Evolutionary conservation across 2,797 vertebrate species (phyloP).

Genomic region (Crax fasciolata): DNA sequence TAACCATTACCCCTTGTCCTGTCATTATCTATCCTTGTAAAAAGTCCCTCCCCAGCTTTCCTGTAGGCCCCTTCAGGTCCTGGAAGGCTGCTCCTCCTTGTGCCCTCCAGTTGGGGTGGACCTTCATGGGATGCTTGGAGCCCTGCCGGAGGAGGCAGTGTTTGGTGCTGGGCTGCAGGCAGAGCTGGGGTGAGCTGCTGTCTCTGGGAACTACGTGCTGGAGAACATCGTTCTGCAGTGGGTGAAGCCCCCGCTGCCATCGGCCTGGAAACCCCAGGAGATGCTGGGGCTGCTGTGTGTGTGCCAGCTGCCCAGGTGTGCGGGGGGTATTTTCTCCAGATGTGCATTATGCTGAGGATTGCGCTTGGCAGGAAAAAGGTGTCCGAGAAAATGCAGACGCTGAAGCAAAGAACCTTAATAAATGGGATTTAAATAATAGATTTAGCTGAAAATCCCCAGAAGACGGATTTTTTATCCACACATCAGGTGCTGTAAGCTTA

Average conservation of each 20-base stretch:
- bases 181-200: not conserved
- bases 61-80: too few species aligned
- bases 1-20: too few species aligned
- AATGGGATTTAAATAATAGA: slow-evolving; percentile 75
- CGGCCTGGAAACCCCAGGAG: not conserved
- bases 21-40: too few species aligned
- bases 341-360: not conserved
- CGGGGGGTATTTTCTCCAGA: not conserved
- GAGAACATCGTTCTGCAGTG: not conserved
- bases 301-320: accelerated
- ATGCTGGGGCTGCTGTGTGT: accelerated
- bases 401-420: slow-evolving; percentile 61
- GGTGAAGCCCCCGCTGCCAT: not conserved
- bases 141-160: accelerated
- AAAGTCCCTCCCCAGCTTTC: too few species aligned
- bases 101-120: not conserved
- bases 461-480: slow-evolving; percentile 54
- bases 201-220: accelerated
- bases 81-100: too few species aligned
- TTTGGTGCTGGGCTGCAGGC: not conserved
- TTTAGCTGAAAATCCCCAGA: slow-evolving; percentile 71
- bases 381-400: not conserved
- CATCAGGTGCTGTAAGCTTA: slow-evolving; percentile 69
- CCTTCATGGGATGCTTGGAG: not conserved
- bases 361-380: slow-evolving; percentile 1